These are phyloP conservation scores for Plutomurus gul DNA, from an alignment of 1,140 invertebrate species.

Conservation along the genomic window DNA sequence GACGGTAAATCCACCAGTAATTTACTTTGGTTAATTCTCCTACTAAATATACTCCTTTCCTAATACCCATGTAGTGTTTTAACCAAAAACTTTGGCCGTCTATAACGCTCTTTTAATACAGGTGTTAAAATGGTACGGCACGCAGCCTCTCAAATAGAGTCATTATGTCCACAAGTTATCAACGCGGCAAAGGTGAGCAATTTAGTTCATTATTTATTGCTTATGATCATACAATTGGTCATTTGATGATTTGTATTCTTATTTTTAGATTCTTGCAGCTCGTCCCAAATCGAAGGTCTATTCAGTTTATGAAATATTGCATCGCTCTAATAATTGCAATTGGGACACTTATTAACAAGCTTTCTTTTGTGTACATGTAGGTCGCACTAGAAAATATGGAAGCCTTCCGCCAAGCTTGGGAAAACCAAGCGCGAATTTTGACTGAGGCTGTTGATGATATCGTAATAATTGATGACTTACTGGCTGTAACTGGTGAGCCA, in stretches of 20 bases:
- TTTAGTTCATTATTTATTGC: too few species aligned
- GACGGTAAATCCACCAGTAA: too few species aligned
- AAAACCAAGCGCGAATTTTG: conserved; percentile 64
- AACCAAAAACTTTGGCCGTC: too few species aligned
- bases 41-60: too few species aligned
- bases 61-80: too few species aligned
- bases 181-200: conserved; percentile 69
- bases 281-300: conserved; percentile 63
- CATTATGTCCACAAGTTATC: conserved; percentile 68
- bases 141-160: conserved; percentile 67
- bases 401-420: conserved; percentile 67
- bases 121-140: conserved; percentile 67
- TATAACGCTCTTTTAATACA: too few species aligned
- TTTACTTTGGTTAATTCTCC: too few species aligned
- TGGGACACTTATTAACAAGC: neutral
- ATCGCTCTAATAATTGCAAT: neutral
- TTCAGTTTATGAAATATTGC: neutral
- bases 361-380: conserved; percentile 51
- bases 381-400: conserved; percentile 69
- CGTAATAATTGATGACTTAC: conserved; percentile 70
- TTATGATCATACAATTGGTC: too few species aligned
- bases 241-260: too few species aligned
- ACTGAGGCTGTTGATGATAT: conserved; percentile 73
- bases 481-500: conserved; percentile 65
- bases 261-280: conserved; percentile 63